Base-by-base conservation (phyloP, 2,888 invertebrate genomes). In the Pecten maximus region DNA sequence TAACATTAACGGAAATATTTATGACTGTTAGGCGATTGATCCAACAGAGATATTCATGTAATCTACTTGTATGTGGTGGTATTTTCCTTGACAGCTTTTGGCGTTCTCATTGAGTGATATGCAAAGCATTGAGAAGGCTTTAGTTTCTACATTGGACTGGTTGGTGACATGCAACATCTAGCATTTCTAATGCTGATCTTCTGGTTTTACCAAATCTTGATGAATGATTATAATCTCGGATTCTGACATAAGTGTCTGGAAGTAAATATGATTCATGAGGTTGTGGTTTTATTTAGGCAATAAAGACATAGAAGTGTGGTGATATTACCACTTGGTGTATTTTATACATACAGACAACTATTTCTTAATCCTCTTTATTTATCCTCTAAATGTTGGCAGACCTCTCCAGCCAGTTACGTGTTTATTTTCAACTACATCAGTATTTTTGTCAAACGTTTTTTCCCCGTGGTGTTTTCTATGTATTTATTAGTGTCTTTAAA, bases 201-300 rank as follows among this genome's bases (percentile, higher is more conserved):
- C 74, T 35, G 1, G 74, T 74, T 74, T 28, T 74, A 74, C 74
- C 74, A 35, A 23, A 74, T 74, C 74, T 74, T 15, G 74, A 74
- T 74, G 15, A 74, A 74, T 74, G 74, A 35, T 74, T 74, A 15
- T 74, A 74, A 74, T 74, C 23, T 23, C 74, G 12, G 8, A 1
- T 10, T 28, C 35, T 74, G 74, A 74, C 74, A 74, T 74, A 74
- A 74, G 74, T 74, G 74, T 28, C 74, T 23, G 35, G 35, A 10
- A 74, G 23, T 74, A 74, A 74, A 74, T 74, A 74, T 74, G 74
- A 74, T 74, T 74, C 74, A 74, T 74, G 74, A 74, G 74, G 35
- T 28, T 74, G 35, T 74, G 19, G 28, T 74, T 35, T 74, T 35
- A 12, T 28, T 28, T 35, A 74, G 74, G 28, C 28, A 74, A 74